Conservation (phyloP, 2,113 vertebrate species). For the Leucopsar rothschildi region DNA sequence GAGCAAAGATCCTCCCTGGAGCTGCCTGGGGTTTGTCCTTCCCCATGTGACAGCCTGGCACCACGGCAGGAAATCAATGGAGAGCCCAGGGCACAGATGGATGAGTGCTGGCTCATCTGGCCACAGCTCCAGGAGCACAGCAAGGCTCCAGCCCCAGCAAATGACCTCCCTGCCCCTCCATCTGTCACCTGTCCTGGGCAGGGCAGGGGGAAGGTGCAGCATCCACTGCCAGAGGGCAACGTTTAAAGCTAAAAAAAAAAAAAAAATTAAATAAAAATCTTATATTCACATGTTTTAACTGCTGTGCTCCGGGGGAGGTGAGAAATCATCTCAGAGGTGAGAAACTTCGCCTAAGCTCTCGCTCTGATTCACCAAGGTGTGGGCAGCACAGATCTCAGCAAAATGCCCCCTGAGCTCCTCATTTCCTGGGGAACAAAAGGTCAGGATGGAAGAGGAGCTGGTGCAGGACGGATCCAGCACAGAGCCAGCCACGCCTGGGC, state of each 20-base stretch:
- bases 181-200: not conserved
- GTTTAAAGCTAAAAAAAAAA: not conserved
- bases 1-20: not conserved
- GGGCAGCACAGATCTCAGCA: not conserved
- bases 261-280: not conserved
- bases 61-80: not conserved
- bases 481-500: not conserved
- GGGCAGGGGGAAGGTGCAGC: not conserved
- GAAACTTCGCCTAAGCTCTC: not conserved
- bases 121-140: not conserved
- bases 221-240: not conserved
- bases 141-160: not conserved
- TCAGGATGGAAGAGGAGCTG: not conserved
- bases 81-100: not conserved
- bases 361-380: not conserved
- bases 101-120: fast-evolving
- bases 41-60: not conserved
- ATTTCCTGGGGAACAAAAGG: not conserved
- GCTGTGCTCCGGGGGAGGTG: not conserved
- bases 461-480: not conserved
- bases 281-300: not conserved
- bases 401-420: not conserved
- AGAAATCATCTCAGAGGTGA: not conserved
- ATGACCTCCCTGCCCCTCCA: not conserved
- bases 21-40: not conserved